These are phyloP conservation scores for Typhlichthys eigenmanni DNA, from an alignment of 2,797 vertebrate genomes.

Conservation along the genomic window DNA sequence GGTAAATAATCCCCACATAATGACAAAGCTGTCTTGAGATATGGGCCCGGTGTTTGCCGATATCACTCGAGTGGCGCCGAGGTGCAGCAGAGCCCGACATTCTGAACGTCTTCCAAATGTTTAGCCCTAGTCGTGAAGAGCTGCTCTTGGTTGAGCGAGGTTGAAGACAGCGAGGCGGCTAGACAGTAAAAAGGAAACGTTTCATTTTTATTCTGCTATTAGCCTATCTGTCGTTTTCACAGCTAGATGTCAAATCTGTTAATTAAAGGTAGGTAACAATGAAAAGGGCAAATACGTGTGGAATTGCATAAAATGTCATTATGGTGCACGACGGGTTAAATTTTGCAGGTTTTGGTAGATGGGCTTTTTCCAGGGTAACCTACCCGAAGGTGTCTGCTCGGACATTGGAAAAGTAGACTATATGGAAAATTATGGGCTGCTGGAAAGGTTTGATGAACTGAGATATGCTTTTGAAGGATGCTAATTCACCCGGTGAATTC, in stretches of 20 bases:
- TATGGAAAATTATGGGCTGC: background rate
- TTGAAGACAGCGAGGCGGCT: constrained; percentile 56
- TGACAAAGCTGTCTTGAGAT: background rate
- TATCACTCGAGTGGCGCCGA: constrained; percentile 70
- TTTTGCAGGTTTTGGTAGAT: constrained; percentile 78
- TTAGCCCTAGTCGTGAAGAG: constrained; percentile 68
- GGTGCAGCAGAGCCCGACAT: constrained; percentile 57
- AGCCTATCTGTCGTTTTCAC: constrained; percentile 19
- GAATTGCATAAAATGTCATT: constrained; percentile 3
- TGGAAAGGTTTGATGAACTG: constrained; percentile 34
- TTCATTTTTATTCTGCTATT: constrained; percentile 24
- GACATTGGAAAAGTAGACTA: constrained; percentile 19
- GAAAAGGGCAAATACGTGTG: background rate
- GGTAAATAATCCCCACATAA: too few relatives aligned
- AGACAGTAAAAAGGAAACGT: constrained; percentile 25
- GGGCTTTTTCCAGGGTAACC: constrained; percentile 49
- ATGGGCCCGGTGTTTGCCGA: constrained; percentile 67
- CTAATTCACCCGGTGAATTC: too few relatives aligned
- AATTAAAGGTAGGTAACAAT: constrained; percentile 30
- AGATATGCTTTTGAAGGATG: background rate
- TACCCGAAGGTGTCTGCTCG: constrained; percentile 35
- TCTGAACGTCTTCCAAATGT: constrained; percentile 73
- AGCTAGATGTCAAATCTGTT: constrained; percentile 12
- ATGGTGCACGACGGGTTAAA: constrained; percentile 78
- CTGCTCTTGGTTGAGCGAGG: constrained; percentile 65